Conservation (phyloP, 1,140 invertebrate species). For the Drosophila tropicalis region DNA sequence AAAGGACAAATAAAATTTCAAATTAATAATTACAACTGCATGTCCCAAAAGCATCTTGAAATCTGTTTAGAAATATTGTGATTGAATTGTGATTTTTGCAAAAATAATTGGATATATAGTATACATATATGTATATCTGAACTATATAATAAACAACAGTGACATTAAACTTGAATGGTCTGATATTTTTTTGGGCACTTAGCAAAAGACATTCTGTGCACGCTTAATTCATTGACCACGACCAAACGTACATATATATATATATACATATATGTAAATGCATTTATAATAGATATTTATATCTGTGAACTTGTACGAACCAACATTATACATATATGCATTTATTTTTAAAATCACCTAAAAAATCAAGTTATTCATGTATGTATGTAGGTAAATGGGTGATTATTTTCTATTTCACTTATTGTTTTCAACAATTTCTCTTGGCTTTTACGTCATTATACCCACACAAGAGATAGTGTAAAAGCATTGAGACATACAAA, state of each 20-base stretch:
- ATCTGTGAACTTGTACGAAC: background rate
- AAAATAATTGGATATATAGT: background rate
- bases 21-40: background rate
- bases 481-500: background rate
- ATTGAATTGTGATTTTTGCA: background rate
- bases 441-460: slow-evolving; percentile 4
- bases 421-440: slow-evolving; percentile 1
- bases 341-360: slow-evolving; percentile 7
- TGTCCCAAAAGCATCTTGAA: background rate
- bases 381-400: background rate
- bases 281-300: background rate
- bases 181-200: background rate
- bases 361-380: slow-evolving; percentile 5
- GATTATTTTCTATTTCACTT: slow-evolving; percentile 8
- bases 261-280: background rate
- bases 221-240: slow-evolving; percentile 6
- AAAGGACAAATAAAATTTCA: background rate
- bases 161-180: slow-evolving; percentile 20
- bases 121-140: background rate
- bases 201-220: slow-evolving; percentile 3
- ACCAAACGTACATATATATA: background rate
- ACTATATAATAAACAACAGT: slow-evolving; percentile 3
- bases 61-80: background rate
- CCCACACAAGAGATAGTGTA: background rate
- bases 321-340: background rate